These are phyloP conservation scores for Pelecanus crispus DNA, from an alignment of 2,113 vertebrate species.

Conservation along the genomic window DNA sequence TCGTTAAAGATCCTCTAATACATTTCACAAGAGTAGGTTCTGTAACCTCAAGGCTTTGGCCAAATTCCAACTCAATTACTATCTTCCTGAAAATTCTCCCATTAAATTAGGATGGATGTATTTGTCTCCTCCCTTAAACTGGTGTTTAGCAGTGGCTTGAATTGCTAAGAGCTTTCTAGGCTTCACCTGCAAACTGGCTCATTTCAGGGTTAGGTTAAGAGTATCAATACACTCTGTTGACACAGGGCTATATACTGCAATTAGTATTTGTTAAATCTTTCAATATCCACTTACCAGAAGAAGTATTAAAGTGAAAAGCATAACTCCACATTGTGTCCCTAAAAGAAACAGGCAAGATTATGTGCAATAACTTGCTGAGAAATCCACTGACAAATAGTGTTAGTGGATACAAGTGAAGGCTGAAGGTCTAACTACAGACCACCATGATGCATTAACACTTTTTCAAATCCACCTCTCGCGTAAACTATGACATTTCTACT, in stretches of 20 bases:
- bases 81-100: slow-evolving; percentile 13
- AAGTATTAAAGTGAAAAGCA: not conserved
- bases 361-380: not conserved
- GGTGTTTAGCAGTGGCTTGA: not conserved
- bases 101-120: not conserved
- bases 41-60: slow-evolving; percentile 25
- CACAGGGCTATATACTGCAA: not conserved
- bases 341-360: not conserved
- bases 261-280: not conserved
- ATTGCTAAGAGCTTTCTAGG: not conserved
- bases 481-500: not conserved
- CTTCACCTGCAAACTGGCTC: not conserved
- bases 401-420: not conserved
- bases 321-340: not conserved
- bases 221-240: not conserved
- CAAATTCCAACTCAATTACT: slow-evolving; percentile 31
- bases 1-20: not conserved
- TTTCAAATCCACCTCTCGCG: not conserved
- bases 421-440: not conserved
- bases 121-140: not conserved
- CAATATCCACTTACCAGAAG: not conserved
- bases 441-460: fast-evolving
- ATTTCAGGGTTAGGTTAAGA: not conserved
- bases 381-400: not conserved
- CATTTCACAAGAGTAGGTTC: not conserved